phyloP scores from a whole-genome alignment of 2,888 invertebrate species.

The Cryptocephalus moraei region DNA sequence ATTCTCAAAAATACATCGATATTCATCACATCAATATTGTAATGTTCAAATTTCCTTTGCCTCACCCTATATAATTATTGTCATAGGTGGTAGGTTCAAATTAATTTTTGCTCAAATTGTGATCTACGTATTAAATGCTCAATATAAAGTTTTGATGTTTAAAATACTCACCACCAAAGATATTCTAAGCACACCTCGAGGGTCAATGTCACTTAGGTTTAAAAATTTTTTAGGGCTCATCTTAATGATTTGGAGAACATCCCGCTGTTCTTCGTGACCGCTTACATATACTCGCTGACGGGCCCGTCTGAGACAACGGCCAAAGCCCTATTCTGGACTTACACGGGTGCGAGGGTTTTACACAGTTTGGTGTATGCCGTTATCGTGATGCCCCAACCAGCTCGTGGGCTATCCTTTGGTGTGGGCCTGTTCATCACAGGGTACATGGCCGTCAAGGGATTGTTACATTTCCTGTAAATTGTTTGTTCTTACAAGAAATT shows the following conservation, averaged over 20 bases:
- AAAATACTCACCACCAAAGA: too few species aligned
- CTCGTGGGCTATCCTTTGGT: conserved; percentile 22
- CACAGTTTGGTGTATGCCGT: conserved; percentile 28
- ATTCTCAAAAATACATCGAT: too few species aligned
- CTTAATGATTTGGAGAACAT: conserved; percentile 62
- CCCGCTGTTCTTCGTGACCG: conserved; percentile 49
- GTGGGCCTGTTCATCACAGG: conserved; percentile 22
- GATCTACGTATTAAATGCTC: too few species aligned
- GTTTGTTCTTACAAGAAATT: too few species aligned
- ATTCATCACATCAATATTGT: too few species aligned
- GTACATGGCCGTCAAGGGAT: conserved; percentile 25
- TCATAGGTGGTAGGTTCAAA: too few species aligned
- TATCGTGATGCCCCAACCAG: conserved; percentile 26
- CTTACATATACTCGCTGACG: conserved; percentile 48
- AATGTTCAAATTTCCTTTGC: too few species aligned
- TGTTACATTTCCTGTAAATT: conserved; percentile 11
- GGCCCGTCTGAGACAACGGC: conserved; percentile 42
- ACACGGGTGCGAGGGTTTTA: conserved; percentile 17
- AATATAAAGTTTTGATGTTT: too few species aligned
- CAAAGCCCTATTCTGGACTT: conserved; percentile 22
- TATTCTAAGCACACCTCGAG: too few species aligned
- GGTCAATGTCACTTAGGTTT: too few species aligned
- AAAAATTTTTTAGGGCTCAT: conserved; percentile 53
- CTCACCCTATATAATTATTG: too few species aligned
- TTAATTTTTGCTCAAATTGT: too few species aligned